A percentile compares a stretch with the other conserved stretches of the same genome.
Evolutionary conservation across 2,113 vertebrate genomes (phyloP).

Genomic region (Aphyosemion australe): DNA sequence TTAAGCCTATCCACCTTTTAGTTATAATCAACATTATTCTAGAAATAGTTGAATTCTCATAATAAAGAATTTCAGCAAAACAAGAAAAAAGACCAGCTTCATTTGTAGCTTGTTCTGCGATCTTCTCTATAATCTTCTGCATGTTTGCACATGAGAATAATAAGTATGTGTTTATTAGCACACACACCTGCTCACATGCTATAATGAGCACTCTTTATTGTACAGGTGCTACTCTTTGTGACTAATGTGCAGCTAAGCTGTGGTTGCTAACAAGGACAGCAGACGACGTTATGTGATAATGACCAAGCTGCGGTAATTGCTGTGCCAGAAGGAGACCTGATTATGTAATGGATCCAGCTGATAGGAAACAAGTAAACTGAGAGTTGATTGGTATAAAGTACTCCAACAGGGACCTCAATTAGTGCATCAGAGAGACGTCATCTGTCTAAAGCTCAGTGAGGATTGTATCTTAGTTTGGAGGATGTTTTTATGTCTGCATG

Average conservation of each 20-base stretch:
- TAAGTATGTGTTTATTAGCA: conserved; percentile 38
- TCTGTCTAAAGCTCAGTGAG: conserved; percentile 8
- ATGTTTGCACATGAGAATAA: no score
- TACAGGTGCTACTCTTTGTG: conserved; percentile 42
- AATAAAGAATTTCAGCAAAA: no score
- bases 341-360: conserved; percentile 62
- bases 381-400: conserved; percentile 16
- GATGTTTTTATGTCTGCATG: no score
- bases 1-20: no score
- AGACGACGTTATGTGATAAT: conserved; percentile 56
- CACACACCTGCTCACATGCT: conserved; percentile 27
- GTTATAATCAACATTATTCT: no score
- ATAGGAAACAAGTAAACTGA: conserved; percentile 19
- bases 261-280: conserved; percentile 38
- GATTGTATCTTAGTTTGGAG: neutral
- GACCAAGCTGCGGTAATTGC: conserved; percentile 64
- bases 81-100: no score
- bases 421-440: conserved; percentile 21
- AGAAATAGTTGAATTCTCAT: no score
- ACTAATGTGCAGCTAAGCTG: conserved; percentile 56
- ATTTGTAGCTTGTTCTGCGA: no score
- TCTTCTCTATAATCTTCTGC: no score
- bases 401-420: conserved; percentile 43
- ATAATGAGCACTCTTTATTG: conserved; percentile 60
- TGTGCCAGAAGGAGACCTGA: conserved; percentile 58